These are phyloP conservation scores for Xiphias gladius DNA, from an alignment of 2,113 vertebrate species.

Conservation along the genomic window DNA sequence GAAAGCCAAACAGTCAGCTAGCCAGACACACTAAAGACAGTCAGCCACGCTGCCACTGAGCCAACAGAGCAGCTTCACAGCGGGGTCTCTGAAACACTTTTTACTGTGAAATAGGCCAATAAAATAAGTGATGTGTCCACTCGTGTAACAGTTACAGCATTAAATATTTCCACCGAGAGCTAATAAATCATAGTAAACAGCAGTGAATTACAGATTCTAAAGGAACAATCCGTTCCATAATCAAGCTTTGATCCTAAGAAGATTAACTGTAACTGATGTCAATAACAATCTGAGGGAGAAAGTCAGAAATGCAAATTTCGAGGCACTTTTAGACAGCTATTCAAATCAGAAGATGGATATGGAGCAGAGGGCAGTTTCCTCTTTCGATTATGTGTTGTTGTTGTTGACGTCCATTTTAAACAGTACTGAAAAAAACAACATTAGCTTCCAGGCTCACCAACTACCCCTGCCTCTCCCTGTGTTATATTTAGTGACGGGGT, in stretches of 20 bases:
- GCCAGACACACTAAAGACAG: constrained; percentile 22
- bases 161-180: constrained; percentile 8
- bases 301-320: neutral
- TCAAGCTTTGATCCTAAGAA: neutral
- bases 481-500: neutral
- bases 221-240: neutral
- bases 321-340: neutral
- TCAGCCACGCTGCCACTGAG: constrained; percentile 9
- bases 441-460: neutral
- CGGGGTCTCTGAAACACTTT: constrained; percentile 2
- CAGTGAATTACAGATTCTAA: neutral
- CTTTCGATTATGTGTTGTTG: neutral
- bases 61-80: constrained; percentile 8
- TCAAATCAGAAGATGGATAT: constrained; percentile 4
- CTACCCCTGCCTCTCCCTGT: neutral
- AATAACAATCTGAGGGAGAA: neutral
- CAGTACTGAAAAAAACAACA: constrained; percentile 7
- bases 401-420: constrained; percentile 21
- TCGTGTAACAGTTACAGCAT: constrained; percentile 1
- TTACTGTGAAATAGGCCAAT: constrained; percentile 35
- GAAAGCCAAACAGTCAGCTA: constrained; percentile 12
- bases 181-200: constrained; percentile 8
- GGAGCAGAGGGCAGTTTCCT: neutral
- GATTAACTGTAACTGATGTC: neutral
- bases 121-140: constrained; percentile 13